Evolutionary conservation across 1,140 invertebrate genomes (phyloP).

Genomic region (Drosophila arizonae): DNA sequence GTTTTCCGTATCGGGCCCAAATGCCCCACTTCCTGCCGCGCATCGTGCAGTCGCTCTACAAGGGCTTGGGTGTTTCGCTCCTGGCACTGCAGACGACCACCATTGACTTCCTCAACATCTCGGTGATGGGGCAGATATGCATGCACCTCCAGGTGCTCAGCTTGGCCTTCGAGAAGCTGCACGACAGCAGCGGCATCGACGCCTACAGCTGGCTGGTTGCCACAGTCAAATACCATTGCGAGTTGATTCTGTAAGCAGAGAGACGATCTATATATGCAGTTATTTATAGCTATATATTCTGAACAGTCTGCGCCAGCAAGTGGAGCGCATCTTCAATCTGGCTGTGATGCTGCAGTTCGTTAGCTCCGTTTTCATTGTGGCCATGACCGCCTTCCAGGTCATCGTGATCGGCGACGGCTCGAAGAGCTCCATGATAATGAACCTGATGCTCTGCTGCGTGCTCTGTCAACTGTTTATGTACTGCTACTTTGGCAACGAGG

Average conservation of each 20-base stretch:
- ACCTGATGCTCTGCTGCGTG: conserved; percentile 62
- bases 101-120: conserved; percentile 67
- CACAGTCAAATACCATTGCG: conserved; percentile 65
- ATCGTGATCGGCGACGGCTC: conserved; percentile 50
- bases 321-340: conserved; percentile 58
- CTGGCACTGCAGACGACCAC: conserved; percentile 51
- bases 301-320: conserved; percentile 52
- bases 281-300: neutral
- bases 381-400: conserved; percentile 71
- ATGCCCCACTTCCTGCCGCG: conserved; percentile 44
- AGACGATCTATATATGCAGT: no score
- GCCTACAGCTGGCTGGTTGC: conserved; percentile 40
- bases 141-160: conserved; percentile 70
- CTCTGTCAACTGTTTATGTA: conserved; percentile 68
- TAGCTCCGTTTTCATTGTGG: conserved; percentile 62
- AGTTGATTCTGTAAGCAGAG: conserved; percentile 50
- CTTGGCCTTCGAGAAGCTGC: conserved; percentile 59
- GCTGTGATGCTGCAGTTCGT: conserved; percentile 68
- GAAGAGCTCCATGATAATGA: conserved; percentile 57
- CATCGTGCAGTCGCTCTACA: conserved; percentile 46
- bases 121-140: conserved; percentile 69
- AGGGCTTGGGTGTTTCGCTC: conserved; percentile 49
- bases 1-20: conserved; percentile 61
- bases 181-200: neutral
- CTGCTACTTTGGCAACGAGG: conserved; percentile 73